Evolutionary conservation across 2,888 invertebrate genomes (phyloP), one percentile per base, ranked within the genome.

Genomic region (Trilocha varians): DNA sequence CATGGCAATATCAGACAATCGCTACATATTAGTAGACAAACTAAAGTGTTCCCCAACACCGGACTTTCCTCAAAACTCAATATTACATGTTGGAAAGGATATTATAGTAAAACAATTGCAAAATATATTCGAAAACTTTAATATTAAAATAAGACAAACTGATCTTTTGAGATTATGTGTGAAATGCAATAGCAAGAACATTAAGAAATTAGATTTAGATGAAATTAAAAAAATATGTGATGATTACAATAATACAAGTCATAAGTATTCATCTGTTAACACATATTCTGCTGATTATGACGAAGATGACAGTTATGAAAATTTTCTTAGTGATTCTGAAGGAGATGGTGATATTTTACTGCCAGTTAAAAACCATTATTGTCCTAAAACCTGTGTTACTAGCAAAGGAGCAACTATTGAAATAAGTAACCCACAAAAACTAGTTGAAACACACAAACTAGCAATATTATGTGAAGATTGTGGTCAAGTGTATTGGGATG

Each of bases 401-500:
- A 84, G 73, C 49, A 79, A 86, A 55, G 88, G 89, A n/a, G 80
- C 73, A 8, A 63, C 65, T 51, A 86, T 91, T 57, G 86, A 89
- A 65, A 80, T 89, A 42, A 78, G 87, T 39, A 67, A 80, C 57
- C 65, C 89, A 49, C 72, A 87, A 18, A 56, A 72, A 33, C 65
- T 84, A 16, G 70, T 85, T 39, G 54, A 79, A 54, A 71, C 77
- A 41, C 76, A 86, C 15, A 85, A 89, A 41, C 52, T 83, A 44
- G 93, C 91, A 62, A 89, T 89, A 53, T 74, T 93, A 25, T 95
- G 95, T 74, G 89, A 90, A 51, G 66, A 63, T 17, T 95, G 94
- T 77, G 94, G 94, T 0, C 91, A 91, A 66, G 83, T 92, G 39
- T 93, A 90, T 69, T 94, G 93, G 91, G 91, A 91, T 55, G 74